Evolutionary conservation across 2,113 vertebrate species (phyloP), one percentile per base, ranked within the genome.

Genomic region (Meriones unguiculatus): DNA sequence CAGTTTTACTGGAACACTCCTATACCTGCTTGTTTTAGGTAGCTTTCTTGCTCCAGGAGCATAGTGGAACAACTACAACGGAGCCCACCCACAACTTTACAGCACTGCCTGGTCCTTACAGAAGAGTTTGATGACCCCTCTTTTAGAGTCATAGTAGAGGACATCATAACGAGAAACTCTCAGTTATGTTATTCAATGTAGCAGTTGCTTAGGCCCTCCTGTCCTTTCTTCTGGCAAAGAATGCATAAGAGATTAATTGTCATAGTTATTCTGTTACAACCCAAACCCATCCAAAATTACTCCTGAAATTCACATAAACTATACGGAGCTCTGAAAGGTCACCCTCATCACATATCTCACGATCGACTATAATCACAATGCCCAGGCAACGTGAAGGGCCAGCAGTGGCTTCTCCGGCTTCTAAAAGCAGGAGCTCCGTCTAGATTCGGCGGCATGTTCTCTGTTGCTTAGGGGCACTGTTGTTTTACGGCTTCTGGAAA

Each of bases 171-270:
- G 10, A 50, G 67, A 92, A 88, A 90, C 14, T 90, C 10, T 90
- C 10, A 20, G 50, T 80, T 32, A 65, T 22, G 28, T 52, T 25
- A 73, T 67, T 22, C 92, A 38, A 54, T 54, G 9, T 28, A 22
- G 35, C 22, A 93, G 64, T 0, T 35, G 1, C 15, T 38, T 15
- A 70, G 64, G 41, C 30, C 75, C 70, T 75, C 41, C 25, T 52
- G 86, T 59, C 87, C 91, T 93, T 97, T 97, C 24, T 97, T 93
- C 90, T 85, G 28, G 90, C 62, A 92, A 95, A 85, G 87, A 80
- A 89, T 75, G 30, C 75, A 3, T 6, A 59, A 78, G 75, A 75
- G 10, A 75, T 90, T 89, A 64, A 88, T 75, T 90, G 84, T 70
- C 38, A 95, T 3, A 92, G 94, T 28, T 93, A 11, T 96, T 91